phyloP scores from a whole-genome alignment of 1,140 invertebrate genomes.

The Lasioglossum baleicum region DNA sequence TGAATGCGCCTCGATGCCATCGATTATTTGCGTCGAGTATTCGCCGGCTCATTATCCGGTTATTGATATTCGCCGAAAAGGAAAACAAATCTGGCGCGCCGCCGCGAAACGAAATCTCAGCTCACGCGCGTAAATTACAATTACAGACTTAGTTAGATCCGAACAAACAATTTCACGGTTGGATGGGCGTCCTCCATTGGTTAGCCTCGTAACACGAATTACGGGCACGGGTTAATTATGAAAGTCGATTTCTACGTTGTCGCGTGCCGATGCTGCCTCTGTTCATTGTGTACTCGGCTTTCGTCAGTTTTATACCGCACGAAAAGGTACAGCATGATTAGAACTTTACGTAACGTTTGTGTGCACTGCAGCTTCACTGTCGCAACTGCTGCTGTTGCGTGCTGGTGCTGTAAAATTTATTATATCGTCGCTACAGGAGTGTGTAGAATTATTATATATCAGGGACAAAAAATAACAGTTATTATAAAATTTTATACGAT shows the following conservation, averaged over 20 bases:
- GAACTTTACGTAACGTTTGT: too few relatives aligned
- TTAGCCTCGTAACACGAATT: slow-evolving; percentile 15
- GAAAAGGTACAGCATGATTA: too few relatives aligned
- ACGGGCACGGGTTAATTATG: slow-evolving; percentile 28
- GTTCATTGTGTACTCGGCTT: background rate
- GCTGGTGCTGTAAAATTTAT: too few relatives aligned
- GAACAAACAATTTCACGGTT: background rate
- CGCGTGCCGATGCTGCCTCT: slow-evolving; percentile 11
- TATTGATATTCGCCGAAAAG: background rate
- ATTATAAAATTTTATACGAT: too few relatives aligned
- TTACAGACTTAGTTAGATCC: background rate
- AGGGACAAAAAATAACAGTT: too few relatives aligned
- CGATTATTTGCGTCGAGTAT: slow-evolving; percentile 2
- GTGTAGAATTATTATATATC: too few relatives aligned
- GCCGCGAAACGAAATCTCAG: too few relatives aligned
- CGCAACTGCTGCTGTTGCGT: too few relatives aligned
- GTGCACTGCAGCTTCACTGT: too few relatives aligned
- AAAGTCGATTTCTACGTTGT: slow-evolving; percentile 26
- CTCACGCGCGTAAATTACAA: background rate
- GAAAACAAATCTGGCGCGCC: too few relatives aligned
- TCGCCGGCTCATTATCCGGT: background rate
- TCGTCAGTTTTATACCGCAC: background rate
- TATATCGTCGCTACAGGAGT: too few relatives aligned
- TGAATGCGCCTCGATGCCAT: background rate
- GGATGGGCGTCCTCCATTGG: background rate